A percentile compares a stretch with the other conserved stretches of the same genome.
Evolutionary conservation across 2,113 vertebrate genomes (phyloP).

Genomic region (Acanthisitta chloris): DNA sequence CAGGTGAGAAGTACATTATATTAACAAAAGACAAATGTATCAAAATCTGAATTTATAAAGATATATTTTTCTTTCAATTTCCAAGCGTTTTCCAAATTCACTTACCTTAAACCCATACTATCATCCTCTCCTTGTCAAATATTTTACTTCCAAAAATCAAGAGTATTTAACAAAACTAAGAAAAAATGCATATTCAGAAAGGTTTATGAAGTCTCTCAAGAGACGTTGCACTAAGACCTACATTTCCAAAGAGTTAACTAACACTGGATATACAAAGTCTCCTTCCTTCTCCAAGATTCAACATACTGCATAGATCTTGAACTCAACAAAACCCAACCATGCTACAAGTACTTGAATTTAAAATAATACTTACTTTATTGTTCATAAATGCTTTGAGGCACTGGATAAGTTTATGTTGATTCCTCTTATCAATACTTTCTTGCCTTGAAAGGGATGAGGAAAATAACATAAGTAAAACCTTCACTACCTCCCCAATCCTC

Average conservation of each 20-base stretch:
- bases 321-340: background rate
- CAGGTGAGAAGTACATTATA: background rate
- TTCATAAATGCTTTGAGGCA: constrained; percentile 99
- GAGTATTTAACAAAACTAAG: background rate
- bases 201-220: background rate
- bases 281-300: background rate
- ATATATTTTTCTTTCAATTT: background rate
- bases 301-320: background rate
- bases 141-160: background rate
- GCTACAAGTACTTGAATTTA: background rate
- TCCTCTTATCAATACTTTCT: constrained; percentile 94
- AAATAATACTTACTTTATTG: constrained; percentile 87
- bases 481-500: background rate
- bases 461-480: background rate
- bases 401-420: constrained; percentile 97
- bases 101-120: background rate
- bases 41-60: background rate
- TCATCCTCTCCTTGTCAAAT: background rate
- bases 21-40: background rate
- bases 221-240: background rate
- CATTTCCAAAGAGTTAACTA: background rate
- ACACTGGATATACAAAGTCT: background rate
- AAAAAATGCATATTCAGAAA: background rate
- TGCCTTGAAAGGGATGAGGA: constrained; percentile 75
- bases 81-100: background rate